phyloP scores from a whole-genome alignment of 2,888 invertebrate species.

The Drosophila basisetae region DNA sequence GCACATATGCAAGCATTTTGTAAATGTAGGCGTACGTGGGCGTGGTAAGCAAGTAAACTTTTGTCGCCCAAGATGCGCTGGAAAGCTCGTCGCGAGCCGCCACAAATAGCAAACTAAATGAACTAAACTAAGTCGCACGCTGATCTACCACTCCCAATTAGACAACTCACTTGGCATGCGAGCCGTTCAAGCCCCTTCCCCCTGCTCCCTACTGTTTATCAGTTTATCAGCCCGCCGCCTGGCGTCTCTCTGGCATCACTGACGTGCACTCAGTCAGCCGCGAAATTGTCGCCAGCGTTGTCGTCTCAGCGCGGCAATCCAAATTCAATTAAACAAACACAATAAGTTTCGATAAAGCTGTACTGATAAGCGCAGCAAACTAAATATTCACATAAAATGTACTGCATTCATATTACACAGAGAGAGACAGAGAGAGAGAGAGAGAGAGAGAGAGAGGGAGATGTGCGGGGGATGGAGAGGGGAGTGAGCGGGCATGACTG shows the following conservation, averaged over 20 bases:
- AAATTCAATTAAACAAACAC: constrained; percentile 85
- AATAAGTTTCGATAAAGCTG: constrained; percentile 84
- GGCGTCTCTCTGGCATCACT: constrained; percentile 1
- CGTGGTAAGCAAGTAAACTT: constrained; percentile 73
- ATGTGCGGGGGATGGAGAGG: neutral
- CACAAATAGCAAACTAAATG: constrained; percentile 68
- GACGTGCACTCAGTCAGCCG: constrained; percentile 64
- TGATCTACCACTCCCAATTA: constrained; percentile 80
- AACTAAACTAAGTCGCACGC: constrained; percentile 73
- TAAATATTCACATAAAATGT: constrained; percentile 81
- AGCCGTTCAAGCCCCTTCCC: neutral
- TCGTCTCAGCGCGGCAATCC: constrained; percentile 69
- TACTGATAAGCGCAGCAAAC: constrained; percentile 81
- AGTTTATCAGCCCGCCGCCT: constrained; percentile 61
- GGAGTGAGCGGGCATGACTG: constrained; percentile 17
- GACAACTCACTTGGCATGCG: constrained; percentile 42
- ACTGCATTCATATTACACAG: constrained; percentile 38
- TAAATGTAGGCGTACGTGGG: constrained; percentile 28
- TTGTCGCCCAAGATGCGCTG: constrained; percentile 50
- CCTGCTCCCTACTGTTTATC: neutral
- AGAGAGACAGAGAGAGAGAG: neutral
- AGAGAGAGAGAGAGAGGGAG: constrained; percentile 5
- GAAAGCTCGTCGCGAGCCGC: constrained; percentile 13
- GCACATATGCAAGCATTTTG: constrained; percentile 67
- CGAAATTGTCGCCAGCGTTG: constrained; percentile 73